Base-by-base conservation (phyloP, 2,797 vertebrate genomes). In the Sebastes taczanowskii region DNA sequence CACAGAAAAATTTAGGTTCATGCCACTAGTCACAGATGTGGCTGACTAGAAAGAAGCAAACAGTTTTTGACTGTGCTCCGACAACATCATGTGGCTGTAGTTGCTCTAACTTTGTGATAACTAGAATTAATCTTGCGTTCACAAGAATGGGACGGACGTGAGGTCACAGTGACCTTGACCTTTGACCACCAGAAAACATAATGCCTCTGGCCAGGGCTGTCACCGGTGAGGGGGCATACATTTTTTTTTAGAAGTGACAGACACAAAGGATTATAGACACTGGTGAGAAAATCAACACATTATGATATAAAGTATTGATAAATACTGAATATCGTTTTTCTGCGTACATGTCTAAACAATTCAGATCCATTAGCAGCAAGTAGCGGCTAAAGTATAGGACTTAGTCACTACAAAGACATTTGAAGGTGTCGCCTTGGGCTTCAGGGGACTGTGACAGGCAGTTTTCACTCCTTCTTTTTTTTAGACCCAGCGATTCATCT, bases 241-340 rank as follows among this genome's bases (percentile, higher is more conserved):
- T 27, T 25, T 6, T 4, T 59, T 59, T 8, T 59, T 59, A 7
- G 25, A 29, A 29, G 25, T 32, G 59, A 61, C 2, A 9, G 18
- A 29, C 25, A 46, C 42, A 46, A 46, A 20, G 42, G 42, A 49
- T 49, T 20, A 20, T 49, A 49, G 46, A 49, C 46, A 59, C 25
- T 32, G 56, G 14, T 29, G 27, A 59, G 56, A 59, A 59, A 58
- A 58, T 27, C n/a, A 53, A 53, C n/a, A 1, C n/a, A 11, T 53
- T 53, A 53, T 53, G 46, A 53, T 22, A 22, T 53, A 53, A 53
- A 49, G 46, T 20, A 20, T 49, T 49, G 46, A 18, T 49, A 49
- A 49, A 49, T 49, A 49, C 46, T 49, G 46, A 20, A 49, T 2
- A 49, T 18, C 7, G 0, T 0, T 49, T 49, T 49, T 20, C 3